Base-by-base conservation (phyloP, 2,888 invertebrate species). In the Callyntrura guangdongensis region DNA sequence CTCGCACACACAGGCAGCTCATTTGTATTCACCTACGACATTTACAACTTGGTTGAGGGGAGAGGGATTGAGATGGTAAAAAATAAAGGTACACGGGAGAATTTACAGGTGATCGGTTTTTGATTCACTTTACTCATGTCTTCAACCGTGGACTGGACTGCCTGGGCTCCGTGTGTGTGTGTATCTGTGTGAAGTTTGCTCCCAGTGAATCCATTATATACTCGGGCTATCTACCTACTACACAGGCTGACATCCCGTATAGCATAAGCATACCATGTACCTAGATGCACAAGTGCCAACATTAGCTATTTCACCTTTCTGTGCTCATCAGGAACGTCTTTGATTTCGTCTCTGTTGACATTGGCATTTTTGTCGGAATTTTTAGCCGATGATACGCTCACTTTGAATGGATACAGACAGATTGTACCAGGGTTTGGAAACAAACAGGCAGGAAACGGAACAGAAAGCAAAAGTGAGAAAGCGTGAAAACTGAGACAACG, bases 21-120 rank as follows among this genome's bases (percentile, higher is more conserved):
- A 69, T 81, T 74, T 53, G 67, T 83, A 82, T 83, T 74, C 82
- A 88, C 61, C 72, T 83, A 59, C 67, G 86, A 67, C 86, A 61
- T 27, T 84, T 67, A 67, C 47, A 83, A 53, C 47, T 84, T 53
- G 82, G 61, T 61, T 69, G 77, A 20, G 49, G 67, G 53, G 84
- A 84, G 27, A 53, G n/a, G 20, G 84, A 84, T 67, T 53, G 53
- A 49, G 77, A 53, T 77, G 27, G 77, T n/a, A 45, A 4, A 72
- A 67, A 14, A 72, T 67, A 1, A 72, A 45, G 4, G 72, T 45
- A 36, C 47, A 72, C 17, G 12, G 25, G n/a, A 56, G 56, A 25
- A 56, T 74, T 49, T 59, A 27, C 81, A 81, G 81, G 81, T 81
- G 81, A 81, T 81, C 59, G 17, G 25, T 53, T 81, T 56, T 74